Evolutionary conservation across 2,888 invertebrate genomes (phyloP), one percentile per base, ranked within the genome.

Genomic region (Spialia ferax): DNA sequence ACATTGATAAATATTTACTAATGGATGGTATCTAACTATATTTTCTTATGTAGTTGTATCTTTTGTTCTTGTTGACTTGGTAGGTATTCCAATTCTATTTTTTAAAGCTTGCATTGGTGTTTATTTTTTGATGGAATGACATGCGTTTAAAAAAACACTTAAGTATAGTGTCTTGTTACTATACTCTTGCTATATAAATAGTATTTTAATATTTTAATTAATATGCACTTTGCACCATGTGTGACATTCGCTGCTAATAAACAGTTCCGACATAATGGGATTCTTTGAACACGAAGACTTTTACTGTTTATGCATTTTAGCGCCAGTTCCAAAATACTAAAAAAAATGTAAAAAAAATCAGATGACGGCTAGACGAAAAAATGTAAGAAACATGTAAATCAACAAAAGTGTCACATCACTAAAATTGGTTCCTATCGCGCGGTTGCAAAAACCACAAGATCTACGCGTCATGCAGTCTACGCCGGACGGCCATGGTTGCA

Each of bases 401-500:
- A 35, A 38, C 20, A 26, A 59, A 38, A 50, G 50, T 65, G 65
- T 65, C 65, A 71, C 87, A 80, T 75, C 86, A 85, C 88, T 89
- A 87, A 74, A 69, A 78, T 74, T 80, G 81, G 84, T 84, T 86
- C 79, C 84, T 75, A 81, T 79, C 78, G 77, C 74, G 75, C 81
- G 79, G 84, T 86, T 84, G 89, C 86, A 88, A 88, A 89, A 89
- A 89, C 86, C 82, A 76, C 86, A 85, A 82, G 83, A 81, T 80
- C 80, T 80, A 79, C 86, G 90, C 91, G 91, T 90, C 91, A 89
- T 86, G 89, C 91, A 87, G 91, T 91, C 91, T 91, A 80, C 83
- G 73, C 70, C 63, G 77, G 76, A 76, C 76, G 72, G 71, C 77
- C 77, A 73, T 77, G 77, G 77, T 80, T 82, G 79, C 80, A 85